Base-by-base conservation (phyloP, 37 sponge, comb jelly and placozoan species). In the Cliona cf. orientalis region DNA sequence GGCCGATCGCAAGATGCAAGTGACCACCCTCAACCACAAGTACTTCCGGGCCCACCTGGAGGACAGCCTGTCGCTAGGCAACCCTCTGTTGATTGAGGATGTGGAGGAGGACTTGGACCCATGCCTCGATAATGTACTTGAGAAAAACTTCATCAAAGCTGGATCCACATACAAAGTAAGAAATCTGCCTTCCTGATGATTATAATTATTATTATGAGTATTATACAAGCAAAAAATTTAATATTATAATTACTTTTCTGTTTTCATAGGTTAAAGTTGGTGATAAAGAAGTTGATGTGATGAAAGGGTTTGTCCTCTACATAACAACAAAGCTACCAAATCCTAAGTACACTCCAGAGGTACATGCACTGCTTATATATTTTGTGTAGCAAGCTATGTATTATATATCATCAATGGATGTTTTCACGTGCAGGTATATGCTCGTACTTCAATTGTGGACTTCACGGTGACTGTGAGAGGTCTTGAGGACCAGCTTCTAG, bases 391-490 rank as follows among this genome's bases (percentile, higher is more conserved):
- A 49, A 49, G 11, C 11, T 49, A 49, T 23, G 64, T 62, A 23
- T 62, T 62, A 25, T 49, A 21, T 53, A 19, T 53, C 56, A 12
- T 53, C 56, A n/a, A n/a, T n/a, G n/a, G 55, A 49, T 49, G 14
- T 49, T 49, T 17, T 19, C 55, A 49, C 55, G 11, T 49, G 17
- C 40, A 88, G 88, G 71, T 91, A 31, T 84, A 82, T 72, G 99
- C 99, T 44, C 66, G 99, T 0, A 99, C 99, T 7, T 71, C 92
- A 14, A 94, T 99, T 49, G 90, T 99, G 46, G 97, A 99, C 87
- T 99, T 99, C 93, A 99, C 99, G 45, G 99, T 99, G 43, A 99
- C 99, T 46, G 83, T 99, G 89, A 84, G 91, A 80, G 99, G 99
- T 29, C 89, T 99, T 69, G 99, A 96, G 72, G 99, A 99, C 78